phyloP scores from a whole-genome alignment of 2,797 vertebrate species.

The Stomatorhinus walkeri region DNA sequence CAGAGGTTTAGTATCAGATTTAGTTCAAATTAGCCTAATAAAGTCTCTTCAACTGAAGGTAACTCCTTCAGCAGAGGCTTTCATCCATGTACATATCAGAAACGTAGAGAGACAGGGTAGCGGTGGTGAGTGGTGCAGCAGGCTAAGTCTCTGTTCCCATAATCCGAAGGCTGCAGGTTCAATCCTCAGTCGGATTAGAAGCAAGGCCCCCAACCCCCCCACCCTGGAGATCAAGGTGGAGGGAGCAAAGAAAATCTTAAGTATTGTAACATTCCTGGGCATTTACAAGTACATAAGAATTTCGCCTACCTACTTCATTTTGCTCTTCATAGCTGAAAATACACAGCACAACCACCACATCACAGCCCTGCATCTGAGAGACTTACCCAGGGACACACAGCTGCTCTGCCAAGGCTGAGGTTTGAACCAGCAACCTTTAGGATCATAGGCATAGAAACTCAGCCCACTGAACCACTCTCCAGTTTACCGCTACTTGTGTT shows the following conservation, averaged over 20 bases:
- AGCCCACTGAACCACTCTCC: background rate
- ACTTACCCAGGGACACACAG: background rate
- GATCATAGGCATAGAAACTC: background rate
- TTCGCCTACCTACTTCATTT: background rate
- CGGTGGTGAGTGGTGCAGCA: background rate
- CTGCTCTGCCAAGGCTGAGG: background rate
- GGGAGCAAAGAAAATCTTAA: background rate
- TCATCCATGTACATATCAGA: background rate
- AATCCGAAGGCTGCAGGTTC: background rate
- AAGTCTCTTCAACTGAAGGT: background rate
- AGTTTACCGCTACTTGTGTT: background rate
- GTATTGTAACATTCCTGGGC: background rate
- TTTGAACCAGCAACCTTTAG: background rate
- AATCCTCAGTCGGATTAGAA: background rate
- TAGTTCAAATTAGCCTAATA: background rate
- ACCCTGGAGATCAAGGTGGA: background rate
- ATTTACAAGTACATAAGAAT: background rate
- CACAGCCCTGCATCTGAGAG: background rate
- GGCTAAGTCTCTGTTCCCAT: background rate
- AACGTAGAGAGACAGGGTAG: background rate
- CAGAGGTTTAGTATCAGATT: background rate
- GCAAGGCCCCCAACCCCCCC: background rate
- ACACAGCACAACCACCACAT: background rate
- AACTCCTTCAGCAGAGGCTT: background rate
- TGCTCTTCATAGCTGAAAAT: too few species aligned